Base-by-base conservation (phyloP, 2,888 invertebrate genomes). In the Cephus spinipes region DNA sequence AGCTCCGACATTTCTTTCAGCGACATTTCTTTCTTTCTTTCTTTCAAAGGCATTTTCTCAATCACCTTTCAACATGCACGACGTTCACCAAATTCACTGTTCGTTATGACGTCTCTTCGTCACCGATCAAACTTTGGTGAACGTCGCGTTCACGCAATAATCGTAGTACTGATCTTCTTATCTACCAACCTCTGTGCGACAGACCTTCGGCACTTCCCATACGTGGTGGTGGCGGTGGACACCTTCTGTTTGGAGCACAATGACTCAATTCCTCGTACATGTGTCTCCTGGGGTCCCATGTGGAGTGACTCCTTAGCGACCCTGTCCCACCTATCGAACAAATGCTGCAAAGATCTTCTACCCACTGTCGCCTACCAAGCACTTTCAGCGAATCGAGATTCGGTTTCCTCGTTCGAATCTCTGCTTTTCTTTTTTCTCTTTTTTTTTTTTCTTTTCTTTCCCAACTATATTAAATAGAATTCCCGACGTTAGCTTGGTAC, bases 201-300 rank as follows among this genome's bases (percentile, higher is more conserved):
- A 90, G 86, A 83, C 84, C 90, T 69, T 91, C 95, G 81, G 93
- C 92, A 86, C 94, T 93, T 90, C 94, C 94, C 89, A 90, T 90
- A 84, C 89, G 87, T 79, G 92, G 94, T 83, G 94, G 92, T 87
- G 94, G 94, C 74, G 92, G 91, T 74, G 92, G 92, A 81, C 92
- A 92, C 87, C 92, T 90, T 85, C 92, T 91, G 87, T 89, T 92
- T 76, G 92, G 92, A 78, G 91, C 89, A 84, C 91, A 92, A 87
- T 96, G 94, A 89, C 95, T 95, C 91, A 97, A 94, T 92, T 97
- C 97, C 93, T 97, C 97, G 93, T 97, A 97, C 93, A 97, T 96
- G 91, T 97, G 96, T 79, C 97, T 94, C 84, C 97, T 94, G 85
- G 97, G 97, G 93, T 97, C 97, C 97, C 97, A 97, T 90, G 97